A percentile compares a stretch with the other conserved stretches of the same genome.
phyloP scores from a whole-genome alignment of 2,888 invertebrate species.

The Rosalia funebris region DNA sequence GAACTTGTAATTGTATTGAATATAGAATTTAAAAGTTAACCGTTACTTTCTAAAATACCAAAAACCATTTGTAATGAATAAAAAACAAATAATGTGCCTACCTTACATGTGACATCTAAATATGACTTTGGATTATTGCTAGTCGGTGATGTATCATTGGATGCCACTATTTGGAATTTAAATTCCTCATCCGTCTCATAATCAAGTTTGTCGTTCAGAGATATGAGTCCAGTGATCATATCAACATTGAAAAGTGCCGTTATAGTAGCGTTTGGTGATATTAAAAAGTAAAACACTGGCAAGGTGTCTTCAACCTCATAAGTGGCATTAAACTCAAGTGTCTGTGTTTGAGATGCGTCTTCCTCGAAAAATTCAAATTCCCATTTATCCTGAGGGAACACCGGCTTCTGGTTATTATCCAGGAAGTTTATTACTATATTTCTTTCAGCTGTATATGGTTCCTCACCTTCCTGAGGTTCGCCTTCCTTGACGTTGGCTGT shows the following conservation, averaged over 20 bases:
- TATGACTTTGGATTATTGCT: constrained; percentile 31
- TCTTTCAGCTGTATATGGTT: constrained; percentile 27
- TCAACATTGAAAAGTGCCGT: constrained; percentile 31
- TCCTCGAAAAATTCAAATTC: constrained; percentile 33
- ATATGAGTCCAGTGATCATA: constrained; percentile 36
- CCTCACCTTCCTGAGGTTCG: constrained; percentile 25
- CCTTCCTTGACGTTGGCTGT: constrained; percentile 35
- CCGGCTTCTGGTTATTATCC: constrained; percentile 37
- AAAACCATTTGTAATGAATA: no score
- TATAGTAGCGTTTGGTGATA: not conserved
- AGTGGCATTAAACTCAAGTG: constrained; percentile 22
- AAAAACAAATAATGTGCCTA: no score
- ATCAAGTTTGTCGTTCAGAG: constrained; percentile 60
- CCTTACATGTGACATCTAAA: constrained; percentile 39
- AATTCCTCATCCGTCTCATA: constrained; percentile 62
- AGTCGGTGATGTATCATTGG: constrained; percentile 53
- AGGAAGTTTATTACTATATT: constrained; percentile 38
- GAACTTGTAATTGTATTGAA: no score
- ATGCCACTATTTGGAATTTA: constrained; percentile 65
- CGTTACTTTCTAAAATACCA: no score
- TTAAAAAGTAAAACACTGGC: constrained; percentile 40
- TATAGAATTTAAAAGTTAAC: no score
- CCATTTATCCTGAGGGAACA: constrained; percentile 33
- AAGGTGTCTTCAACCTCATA: constrained; percentile 27
- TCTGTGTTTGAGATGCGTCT: constrained; percentile 9